phyloP scores from a whole-genome alignment of 2,888 invertebrate species.

The Rotaria magnacalcarata region DNA sequence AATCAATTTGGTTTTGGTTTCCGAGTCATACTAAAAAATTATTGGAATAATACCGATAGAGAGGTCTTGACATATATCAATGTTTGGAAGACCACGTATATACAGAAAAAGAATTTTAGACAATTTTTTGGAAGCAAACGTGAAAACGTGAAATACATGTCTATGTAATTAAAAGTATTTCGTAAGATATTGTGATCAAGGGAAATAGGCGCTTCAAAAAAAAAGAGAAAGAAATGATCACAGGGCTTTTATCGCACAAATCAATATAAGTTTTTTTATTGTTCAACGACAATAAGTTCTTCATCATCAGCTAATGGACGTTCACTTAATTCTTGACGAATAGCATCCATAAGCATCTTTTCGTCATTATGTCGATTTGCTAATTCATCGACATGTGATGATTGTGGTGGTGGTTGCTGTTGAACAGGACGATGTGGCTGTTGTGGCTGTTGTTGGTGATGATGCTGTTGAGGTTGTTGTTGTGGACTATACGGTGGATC shows the following conservation, averaged over 20 bases:
- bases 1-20: background rate
- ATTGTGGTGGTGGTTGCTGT: background rate
- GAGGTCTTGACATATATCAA: background rate
- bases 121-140: background rate
- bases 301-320: conserved; percentile 7
- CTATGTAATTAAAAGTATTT: background rate
- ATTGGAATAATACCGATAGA: background rate
- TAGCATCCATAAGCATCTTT: conserved; percentile 29
- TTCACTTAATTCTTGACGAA: conserved; percentile 24
- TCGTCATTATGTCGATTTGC: conserved; percentile 30
- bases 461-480: background rate
- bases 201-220: background rate
- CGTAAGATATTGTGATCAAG: background rate
- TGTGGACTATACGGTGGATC: background rate
- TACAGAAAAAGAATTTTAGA: background rate
- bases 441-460: background rate
- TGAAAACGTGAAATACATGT: background rate
- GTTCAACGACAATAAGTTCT: conserved; percentile 30
- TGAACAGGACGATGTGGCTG: background rate
- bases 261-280: background rate
- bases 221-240: background rate
- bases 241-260: background rate
- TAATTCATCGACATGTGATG: background rate
- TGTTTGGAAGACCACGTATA: conserved; percentile 1
- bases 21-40: background rate